Percentiles rank a stretch among this genome's conserved stretches.
Conservation (phyloP, 2,797 vertebrate species). For the Macropus fuliginosus region DNA sequence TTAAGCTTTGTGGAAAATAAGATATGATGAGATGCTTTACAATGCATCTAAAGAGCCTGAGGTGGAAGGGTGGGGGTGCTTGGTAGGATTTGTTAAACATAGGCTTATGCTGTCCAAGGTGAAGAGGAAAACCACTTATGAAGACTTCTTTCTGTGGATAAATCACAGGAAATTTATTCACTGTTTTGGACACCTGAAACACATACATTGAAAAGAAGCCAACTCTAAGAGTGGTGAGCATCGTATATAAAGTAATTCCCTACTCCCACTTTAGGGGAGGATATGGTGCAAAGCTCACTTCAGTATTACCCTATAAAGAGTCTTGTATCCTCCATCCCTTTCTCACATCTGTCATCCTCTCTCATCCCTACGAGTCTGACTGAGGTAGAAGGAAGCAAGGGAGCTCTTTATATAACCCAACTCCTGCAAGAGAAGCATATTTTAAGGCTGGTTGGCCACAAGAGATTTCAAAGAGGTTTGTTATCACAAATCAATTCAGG, state of each 20-base stretch:
- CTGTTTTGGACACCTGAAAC: not conserved
- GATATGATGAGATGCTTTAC: not conserved
- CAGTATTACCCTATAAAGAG: not conserved
- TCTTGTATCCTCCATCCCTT: not conserved
- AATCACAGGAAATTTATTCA: not conserved
- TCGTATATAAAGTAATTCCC: not conserved
- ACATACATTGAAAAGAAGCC: not conserved
- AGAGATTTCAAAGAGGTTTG: not conserved
- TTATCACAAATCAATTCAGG: not conserved
- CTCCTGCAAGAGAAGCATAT: not conserved
- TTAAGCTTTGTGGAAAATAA: not conserved
- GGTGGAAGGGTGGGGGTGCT: not conserved
- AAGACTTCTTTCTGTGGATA: not conserved
- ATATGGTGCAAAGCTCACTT: slow-evolving; percentile 6
- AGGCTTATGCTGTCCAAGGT: not conserved
- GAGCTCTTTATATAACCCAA: not conserved
- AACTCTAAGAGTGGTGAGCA: not conserved
- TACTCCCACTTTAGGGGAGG: not conserved
- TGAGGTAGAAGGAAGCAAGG: not conserved
- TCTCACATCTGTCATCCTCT: not conserved
- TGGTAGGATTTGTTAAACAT: not conserved
- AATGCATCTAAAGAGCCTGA: not conserved
- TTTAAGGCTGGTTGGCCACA: not conserved
- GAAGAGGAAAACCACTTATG: not conserved
- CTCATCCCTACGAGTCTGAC: not conserved